Evolutionary conservation across 2,113 vertebrate genomes (phyloP).

Genomic region (Cebidichthys violaceus): DNA sequence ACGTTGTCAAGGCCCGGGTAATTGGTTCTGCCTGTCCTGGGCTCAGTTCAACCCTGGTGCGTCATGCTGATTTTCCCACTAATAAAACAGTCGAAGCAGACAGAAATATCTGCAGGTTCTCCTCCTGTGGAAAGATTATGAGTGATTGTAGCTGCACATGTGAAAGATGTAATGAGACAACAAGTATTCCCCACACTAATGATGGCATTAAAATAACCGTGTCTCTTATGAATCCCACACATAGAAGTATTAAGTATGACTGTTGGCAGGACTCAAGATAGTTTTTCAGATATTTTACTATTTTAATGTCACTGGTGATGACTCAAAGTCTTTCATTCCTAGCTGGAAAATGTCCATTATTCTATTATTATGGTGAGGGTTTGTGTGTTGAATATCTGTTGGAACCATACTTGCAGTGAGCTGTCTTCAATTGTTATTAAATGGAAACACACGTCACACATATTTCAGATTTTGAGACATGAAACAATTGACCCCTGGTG

Average conservation of each 20-base stretch:
- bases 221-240: neutral
- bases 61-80: conserved; percentile 62
- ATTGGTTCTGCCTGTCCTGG: conserved; percentile 77
- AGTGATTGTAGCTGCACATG: conserved; percentile 30
- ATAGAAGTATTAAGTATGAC: neutral
- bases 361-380: neutral
- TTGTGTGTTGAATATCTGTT: neutral
- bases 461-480: conserved; percentile 1
- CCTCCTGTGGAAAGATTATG: conserved; percentile 20
- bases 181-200: neutral
- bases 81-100: conserved; percentile 65
- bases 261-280: neutral
- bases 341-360: neutral
- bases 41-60: conserved; percentile 52
- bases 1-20: conserved; percentile 66
- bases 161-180: conserved; percentile 37
- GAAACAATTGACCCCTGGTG: conserved; percentile 59
- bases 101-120: conserved; percentile 52
- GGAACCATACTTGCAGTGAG: neutral
- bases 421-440: neutral
- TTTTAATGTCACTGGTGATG: neutral
- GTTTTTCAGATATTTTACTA: neutral
- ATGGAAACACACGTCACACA: conserved; percentile 16
- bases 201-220: neutral
- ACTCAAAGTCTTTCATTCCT: neutral